phyloP scores from a whole-genome alignment of 2,797 vertebrate genomes.

The Coilia nasus region DNA sequence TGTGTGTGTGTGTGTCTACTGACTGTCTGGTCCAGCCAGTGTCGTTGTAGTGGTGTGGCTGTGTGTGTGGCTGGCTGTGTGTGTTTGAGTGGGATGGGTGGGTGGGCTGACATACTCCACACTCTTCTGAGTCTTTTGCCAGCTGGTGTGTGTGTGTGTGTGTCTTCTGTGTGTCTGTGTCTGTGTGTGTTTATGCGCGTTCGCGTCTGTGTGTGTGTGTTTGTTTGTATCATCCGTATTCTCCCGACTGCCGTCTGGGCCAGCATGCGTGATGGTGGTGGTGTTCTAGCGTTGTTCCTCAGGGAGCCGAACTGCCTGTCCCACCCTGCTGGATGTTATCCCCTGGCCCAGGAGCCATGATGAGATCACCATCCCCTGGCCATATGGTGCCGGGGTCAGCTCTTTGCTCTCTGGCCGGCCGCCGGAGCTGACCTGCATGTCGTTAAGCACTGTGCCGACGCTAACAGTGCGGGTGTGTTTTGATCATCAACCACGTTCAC shows the following conservation, averaged over 20 bases:
- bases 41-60: conserved; percentile 6
- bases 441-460: not conserved
- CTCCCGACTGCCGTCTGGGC: not conserved
- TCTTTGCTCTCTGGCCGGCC: conserved; percentile 5
- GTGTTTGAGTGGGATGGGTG: not conserved
- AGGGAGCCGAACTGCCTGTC: conserved; percentile 37
- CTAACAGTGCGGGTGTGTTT: conserved; percentile 10
- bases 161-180: not conserved
- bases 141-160: not conserved
- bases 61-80: not conserved
- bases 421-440: conserved; percentile 28
- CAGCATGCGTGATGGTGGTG: not conserved
- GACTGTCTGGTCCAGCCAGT: not conserved
- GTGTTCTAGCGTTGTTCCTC: conserved; percentile 16
- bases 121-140: too few species aligned
- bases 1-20: not conserved
- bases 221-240: not conserved
- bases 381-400: conserved; percentile 50
- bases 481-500: conserved; percentile 2
- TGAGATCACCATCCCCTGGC: conserved; percentile 54
- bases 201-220: not conserved
- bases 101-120: not conserved
- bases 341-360: conserved; percentile 45
- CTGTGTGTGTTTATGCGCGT: not conserved
- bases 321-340: conserved; percentile 50